Conservation (phyloP, 2,797 vertebrate species). For the Aldrovandia affinis region DNA sequence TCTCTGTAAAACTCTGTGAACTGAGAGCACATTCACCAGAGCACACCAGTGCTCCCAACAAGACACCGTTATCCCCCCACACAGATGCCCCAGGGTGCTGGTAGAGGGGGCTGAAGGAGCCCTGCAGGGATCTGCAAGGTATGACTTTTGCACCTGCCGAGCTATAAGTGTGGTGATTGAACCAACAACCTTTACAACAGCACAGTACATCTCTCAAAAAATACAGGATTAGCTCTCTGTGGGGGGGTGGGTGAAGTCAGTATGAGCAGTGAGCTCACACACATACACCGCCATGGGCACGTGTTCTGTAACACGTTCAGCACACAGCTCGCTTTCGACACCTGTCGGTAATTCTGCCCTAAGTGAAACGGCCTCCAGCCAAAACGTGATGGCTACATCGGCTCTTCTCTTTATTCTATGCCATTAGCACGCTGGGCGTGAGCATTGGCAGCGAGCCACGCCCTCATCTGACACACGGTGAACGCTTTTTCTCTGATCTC, state of each 20-base stretch:
- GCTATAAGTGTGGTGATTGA: slow-evolving; percentile 12
- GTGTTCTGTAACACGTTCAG: neutral
- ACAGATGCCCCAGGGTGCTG: neutral
- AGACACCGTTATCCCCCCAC: neutral
- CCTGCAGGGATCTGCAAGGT: neutral
- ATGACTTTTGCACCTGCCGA: neutral
- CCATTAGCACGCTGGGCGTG: neutral
- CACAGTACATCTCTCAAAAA: neutral
- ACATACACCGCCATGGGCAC: neutral
- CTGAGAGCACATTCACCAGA: neutral
- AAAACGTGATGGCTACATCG: neutral
- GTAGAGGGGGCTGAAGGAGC: neutral
- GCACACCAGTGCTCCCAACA: neutral
- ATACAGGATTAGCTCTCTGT: neutral
- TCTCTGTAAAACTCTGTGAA: neutral
- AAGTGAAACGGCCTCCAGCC: neutral
- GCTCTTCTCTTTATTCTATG: neutral
- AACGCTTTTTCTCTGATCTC: neutral
- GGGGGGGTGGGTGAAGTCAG: neutral
- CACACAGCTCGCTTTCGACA: neutral
- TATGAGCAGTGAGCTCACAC: neutral
- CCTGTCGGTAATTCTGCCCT: neutral
- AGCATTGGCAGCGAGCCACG: neutral
- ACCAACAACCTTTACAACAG: neutral
- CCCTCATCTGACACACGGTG: neutral